phyloP scores from a whole-genome alignment of 2,888 invertebrate genomes.

The Chydorus sphaericus region DNA sequence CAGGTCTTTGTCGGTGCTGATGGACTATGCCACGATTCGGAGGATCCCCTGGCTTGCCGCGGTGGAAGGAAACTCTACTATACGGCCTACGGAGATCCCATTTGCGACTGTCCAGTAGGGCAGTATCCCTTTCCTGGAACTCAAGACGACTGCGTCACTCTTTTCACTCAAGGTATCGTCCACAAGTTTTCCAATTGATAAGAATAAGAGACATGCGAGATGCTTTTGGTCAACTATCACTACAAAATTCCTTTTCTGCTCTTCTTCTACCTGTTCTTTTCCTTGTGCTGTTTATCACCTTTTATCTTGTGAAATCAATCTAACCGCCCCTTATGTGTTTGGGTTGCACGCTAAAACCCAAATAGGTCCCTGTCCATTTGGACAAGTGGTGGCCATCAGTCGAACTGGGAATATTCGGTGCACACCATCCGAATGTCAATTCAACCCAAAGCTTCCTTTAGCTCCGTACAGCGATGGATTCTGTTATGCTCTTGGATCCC shows the following conservation, averaged over 20 bases:
- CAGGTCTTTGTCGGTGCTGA: conserved; percentile 7
- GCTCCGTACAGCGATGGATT: neutral
- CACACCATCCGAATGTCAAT: neutral
- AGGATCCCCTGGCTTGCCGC: conserved; percentile 5
- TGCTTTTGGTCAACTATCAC: too few relatives aligned
- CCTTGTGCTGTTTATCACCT: too few relatives aligned
- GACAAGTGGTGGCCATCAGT: neutral
- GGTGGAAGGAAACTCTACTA: conserved; percentile 13
- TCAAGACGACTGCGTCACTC: conserved; percentile 4
- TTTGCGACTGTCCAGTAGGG: conserved; percentile 12
- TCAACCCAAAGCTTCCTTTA: neutral
- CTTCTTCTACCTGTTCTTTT: neutral
- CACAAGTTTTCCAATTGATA: too few relatives aligned
- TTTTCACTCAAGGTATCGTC: conserved; percentile 13
- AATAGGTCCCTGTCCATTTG: conserved; percentile 9
- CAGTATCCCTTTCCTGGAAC: conserved; percentile 11
- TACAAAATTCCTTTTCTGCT: neutral
- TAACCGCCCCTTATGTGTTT: too few relatives aligned
- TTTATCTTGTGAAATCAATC: too few relatives aligned
- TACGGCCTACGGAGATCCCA: conserved; percentile 9
- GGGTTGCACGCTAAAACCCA: too few relatives aligned
- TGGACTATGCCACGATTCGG: conserved; percentile 10
- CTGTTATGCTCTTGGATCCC: conserved; percentile 11
- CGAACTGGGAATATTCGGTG: neutral
- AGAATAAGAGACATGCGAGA: too few relatives aligned